These are phyloP conservation scores for Hippocampus abdominalis DNA, from an alignment of 2,113 vertebrate species.

Conservation along the genomic window DNA sequence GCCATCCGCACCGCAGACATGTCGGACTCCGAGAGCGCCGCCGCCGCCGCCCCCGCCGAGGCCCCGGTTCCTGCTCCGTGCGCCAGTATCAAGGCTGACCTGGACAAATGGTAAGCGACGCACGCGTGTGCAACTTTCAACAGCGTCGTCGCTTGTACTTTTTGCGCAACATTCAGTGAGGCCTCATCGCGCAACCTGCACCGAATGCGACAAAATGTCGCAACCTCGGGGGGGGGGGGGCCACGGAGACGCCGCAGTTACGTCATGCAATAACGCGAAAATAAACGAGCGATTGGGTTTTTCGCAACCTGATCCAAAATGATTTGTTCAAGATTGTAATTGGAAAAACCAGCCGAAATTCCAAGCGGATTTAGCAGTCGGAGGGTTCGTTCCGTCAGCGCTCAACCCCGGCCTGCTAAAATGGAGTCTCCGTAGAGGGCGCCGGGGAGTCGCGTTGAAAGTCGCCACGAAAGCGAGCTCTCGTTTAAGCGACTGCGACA, in stretches of 20 bases:
- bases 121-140: constrained; percentile 4
- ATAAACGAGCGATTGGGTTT: not conserved
- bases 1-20: constrained; percentile 56
- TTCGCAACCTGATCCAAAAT: not conserved
- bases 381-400: not conserved
- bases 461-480: not conserved
- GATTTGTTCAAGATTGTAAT: not conserved
- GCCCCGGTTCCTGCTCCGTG: constrained; percentile 68
- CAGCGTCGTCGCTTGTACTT: not conserved
- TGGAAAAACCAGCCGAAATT: not conserved
- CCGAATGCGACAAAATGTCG: not conserved
- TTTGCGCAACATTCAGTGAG: not conserved
- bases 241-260: not conserved
- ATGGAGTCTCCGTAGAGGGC: constrained; percentile 48
- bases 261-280: not conserved
- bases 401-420: constrained; percentile 43
- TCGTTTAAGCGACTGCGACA: constrained; percentile 30
- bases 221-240: not conserved
- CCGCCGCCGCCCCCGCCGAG: constrained; percentile 55
- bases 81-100: constrained; percentile 68
- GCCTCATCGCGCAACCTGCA: not conserved
- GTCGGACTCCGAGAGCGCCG: constrained; percentile 70
- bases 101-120: constrained; percentile 76
- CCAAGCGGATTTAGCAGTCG: not conserved
- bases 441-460: not conserved